Base-by-base conservation (phyloP, 2,113 vertebrate species). In the Crypturellus undulatus region DNA sequence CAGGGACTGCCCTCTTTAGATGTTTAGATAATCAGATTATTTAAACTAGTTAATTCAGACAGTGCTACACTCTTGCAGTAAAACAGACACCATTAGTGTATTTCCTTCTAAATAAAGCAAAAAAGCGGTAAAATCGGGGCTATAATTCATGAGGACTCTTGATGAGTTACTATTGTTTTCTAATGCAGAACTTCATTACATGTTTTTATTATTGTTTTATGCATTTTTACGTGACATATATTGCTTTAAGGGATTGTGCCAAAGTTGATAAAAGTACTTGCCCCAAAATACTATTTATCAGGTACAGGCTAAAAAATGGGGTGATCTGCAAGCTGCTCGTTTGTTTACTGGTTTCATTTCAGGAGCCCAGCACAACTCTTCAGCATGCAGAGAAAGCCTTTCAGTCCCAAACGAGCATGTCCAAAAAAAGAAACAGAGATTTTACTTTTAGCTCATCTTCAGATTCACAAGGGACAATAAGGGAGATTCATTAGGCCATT, bases 401-500 rank as follows among this genome's bases (percentile, higher is more conserved):
- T 92, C 76, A 63, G 68, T 85, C 38, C 89, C 90, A 89, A 97
- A 96, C 1, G 84, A 96, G 92, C 59, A 47, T 62, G 68, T 93
- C 84, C 93, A 94, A 96, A 86, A 96, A 95, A 93, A 93, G 95
- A 96, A 97, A 97, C 89, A 96, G 95, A 98, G 97, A 96, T 98
- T 98, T 98, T 97, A 98, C 97, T 98, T 98, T 98, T 96, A 98
- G 98, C 98, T 98, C 97, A 97, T 98, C 98, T 98, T 98, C 98
- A 97, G 97, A 98, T 98, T 99, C 98, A 97, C 97, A 97, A 93
- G 97, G 98, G 98, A 99, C 99, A 99, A 99, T 99, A 99, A 99
- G 99, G 97, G 98, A 99, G 98, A 99, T 99, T 99, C 98, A 99
- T 99, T 99, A 98, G 98, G 98, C 98, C 98, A 99, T 99, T 99